Percentiles rank a stretch among this genome's conserved stretches.
phyloP scores from a whole-genome alignment of 2,888 invertebrate genomes.

The Drosophila limbata region DNA sequence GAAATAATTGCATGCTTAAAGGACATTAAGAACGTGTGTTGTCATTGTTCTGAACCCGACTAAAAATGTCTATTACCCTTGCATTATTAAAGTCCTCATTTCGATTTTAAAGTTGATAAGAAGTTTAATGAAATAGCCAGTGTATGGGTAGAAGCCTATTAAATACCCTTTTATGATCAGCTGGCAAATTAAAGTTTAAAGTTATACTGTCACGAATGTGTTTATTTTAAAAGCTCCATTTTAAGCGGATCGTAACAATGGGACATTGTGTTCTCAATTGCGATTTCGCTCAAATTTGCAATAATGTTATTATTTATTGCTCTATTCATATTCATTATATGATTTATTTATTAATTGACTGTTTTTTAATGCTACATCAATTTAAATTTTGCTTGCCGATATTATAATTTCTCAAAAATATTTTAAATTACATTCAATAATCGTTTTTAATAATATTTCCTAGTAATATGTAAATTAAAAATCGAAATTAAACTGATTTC shows the following conservation, averaged over 20 bases:
- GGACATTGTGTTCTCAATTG: neutral
- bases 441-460: neutral
- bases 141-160: neutral
- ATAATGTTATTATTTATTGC: neutral
- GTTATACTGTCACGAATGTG: neutral
- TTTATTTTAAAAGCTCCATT: neutral
- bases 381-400: neutral
- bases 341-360: neutral
- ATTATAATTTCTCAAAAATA: neutral
- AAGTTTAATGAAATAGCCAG: neutral
- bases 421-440: neutral
- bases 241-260: neutral
- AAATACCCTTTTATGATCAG: constrained; percentile 2
- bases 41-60: neutral
- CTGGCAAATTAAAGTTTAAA: neutral
- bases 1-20: constrained; percentile 31
- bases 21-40: constrained; percentile 14
- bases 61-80: constrained; percentile 1
- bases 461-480: neutral
- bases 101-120: constrained; percentile 9
- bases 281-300: neutral
- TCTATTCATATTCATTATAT: neutral
- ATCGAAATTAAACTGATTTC: constrained; percentile 14
- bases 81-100: neutral
- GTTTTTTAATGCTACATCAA: neutral